Base-by-base conservation (phyloP, 1,140 invertebrate species). In the Lepidotrigona ventralis region DNA sequence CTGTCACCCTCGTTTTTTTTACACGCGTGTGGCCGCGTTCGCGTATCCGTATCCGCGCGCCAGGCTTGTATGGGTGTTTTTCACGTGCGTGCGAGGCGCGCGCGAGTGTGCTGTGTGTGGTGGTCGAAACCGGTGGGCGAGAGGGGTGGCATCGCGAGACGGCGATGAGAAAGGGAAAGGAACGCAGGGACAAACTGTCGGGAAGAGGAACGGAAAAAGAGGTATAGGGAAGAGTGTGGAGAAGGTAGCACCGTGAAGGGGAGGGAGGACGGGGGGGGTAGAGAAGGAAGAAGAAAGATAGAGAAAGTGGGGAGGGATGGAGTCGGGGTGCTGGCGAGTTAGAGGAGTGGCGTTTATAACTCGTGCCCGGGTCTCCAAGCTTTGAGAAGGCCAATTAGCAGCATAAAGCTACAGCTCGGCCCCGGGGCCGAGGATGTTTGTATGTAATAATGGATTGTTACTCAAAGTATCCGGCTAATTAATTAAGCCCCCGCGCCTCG, bases 401-500 rank as follows among this genome's bases (percentile, higher is more conserved):
- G 92, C 92, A 93, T 92, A 94, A 94, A 94, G 93, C 93, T 91
- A 89, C 91, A 90, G 92, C 91, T 91, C 88, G 90, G 90, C 91
- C 90, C 86, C 85, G 89, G 89, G 90, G 88, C 88, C 86, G 90
- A 89, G 88, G 90, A 91, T 94, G 93, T 93, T 94, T 94, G 93
- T 94, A 93, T 92, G 93, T 93, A 94, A 93, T 93, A 94, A 94
- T 94, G 92, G 92, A 94, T 94, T 94, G 93, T 94, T 94, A 93
- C 92, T 93, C 93, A 93, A 93, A 94, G 93, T 94, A 94, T 94
- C 93, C 91, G 92, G 92, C 93, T 94, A 94, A 94, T 94, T 94
- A 94, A 94, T 94, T 93, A 94, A 94, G 93, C 93, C 90, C 86
- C 92, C 79, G 86, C 90, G 86, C 88, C 84, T 89, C 87, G 79